Conservation (phyloP, 2,113 vertebrate genomes). For the Myotis yumanensis region DNA sequence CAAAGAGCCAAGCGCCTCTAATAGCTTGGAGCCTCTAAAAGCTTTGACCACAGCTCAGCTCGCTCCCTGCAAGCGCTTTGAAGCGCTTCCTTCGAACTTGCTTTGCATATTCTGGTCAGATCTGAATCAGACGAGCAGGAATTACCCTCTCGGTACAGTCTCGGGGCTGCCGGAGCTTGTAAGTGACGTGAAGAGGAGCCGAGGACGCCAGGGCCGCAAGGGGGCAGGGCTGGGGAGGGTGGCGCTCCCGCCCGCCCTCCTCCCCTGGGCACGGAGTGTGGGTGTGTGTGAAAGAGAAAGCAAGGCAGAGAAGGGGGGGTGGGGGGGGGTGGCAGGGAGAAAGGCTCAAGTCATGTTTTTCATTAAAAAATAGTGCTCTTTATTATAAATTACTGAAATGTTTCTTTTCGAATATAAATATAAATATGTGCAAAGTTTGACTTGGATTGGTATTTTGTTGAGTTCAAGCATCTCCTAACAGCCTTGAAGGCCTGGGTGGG, state of each 20-base stretch:
- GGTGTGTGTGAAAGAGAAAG: not conserved
- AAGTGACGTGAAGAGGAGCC: not conserved
- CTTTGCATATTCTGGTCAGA: conserved; percentile 78
- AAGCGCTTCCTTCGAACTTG: conserved; percentile 69
- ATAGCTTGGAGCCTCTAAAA: conserved; percentile 61
- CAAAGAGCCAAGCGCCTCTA: conserved; percentile 32
- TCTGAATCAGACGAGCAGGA: conserved; percentile 77
- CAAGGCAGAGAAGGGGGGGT: not conserved
- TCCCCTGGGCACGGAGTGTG: not conserved
- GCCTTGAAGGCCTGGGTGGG: conserved; percentile 84
- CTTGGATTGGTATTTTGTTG: conserved; percentile 86
- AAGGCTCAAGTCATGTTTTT: conserved; percentile 72
- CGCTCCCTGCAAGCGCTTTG: conserved; percentile 51
- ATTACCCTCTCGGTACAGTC: conserved; percentile 62
- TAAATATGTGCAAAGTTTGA: conserved; percentile 99
- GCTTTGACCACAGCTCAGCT: conserved; percentile 59
- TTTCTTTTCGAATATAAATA: conserved; percentile 91
- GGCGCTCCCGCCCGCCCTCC: not conserved
- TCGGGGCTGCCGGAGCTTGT: conserved; percentile 50
- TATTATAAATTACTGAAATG: conserved; percentile 99
- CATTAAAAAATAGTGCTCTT: conserved; percentile 97
- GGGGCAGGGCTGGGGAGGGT: not conserved
- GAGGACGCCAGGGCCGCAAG: not conserved
- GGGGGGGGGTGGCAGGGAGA: not conserved
- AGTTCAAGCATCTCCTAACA: conserved; percentile 91